phyloP scores from a whole-genome alignment of 2,888 invertebrate genomes.

The Oligia strigilis region DNA sequence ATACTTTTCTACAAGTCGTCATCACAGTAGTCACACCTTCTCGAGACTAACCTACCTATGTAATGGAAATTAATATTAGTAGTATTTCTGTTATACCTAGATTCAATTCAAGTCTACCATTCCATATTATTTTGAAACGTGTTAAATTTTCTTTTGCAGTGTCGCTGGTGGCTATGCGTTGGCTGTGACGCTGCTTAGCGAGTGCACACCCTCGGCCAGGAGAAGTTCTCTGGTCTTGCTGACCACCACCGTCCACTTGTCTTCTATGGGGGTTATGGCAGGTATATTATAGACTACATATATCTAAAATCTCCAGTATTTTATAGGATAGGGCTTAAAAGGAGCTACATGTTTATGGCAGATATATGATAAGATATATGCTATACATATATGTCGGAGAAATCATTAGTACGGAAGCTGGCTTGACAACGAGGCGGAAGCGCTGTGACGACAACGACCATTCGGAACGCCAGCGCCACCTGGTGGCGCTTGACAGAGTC shows the following conservation, averaged over 20 bases:
- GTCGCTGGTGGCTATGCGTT: slow-evolving; percentile 82
- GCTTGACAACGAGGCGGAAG: no score
- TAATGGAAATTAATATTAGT: not conserved
- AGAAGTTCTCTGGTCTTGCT: slow-evolving; percentile 77
- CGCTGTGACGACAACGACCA: no score
- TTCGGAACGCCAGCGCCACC: no score
- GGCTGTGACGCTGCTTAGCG: slow-evolving; percentile 79
- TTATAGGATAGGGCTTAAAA: not conserved
- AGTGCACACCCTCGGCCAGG: slow-evolving; percentile 76
- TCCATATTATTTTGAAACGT: not conserved
- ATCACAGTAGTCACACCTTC: not conserved
- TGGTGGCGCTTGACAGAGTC: no score
- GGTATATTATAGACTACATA: slow-evolving; percentile 65
- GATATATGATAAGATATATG: no score
- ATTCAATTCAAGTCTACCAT: not conserved
- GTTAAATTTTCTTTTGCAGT: slow-evolving; percentile 66
- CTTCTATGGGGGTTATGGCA: slow-evolving; percentile 80
- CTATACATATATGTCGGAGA: no score
- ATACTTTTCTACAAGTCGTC: not conserved
- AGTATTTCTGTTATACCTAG: not conserved
- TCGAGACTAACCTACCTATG: not conserved
- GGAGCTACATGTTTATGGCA: not conserved
- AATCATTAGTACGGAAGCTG: no score
- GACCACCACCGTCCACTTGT: slow-evolving; percentile 78
- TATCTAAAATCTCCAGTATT: not conserved